Evolutionary conservation across 1,140 invertebrate species (phyloP), one percentile per base, ranked within the genome.

Genomic region (Globodera rostochiensis): DNA sequence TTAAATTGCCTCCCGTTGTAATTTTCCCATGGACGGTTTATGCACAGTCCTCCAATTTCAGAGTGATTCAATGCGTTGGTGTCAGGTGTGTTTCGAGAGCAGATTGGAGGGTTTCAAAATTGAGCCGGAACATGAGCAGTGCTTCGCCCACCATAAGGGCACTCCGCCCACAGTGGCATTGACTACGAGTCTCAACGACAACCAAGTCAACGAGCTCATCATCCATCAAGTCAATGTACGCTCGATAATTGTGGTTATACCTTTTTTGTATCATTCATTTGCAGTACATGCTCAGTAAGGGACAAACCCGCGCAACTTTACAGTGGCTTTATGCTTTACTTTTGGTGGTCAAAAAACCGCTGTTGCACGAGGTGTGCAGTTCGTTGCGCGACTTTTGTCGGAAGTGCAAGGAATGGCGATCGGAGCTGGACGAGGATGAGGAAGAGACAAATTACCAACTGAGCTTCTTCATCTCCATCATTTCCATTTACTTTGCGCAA

Each of bases 251-350:
- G 21, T 76, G 36, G n/a, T 49, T 75, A 8, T n/a, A 8, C 25
- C 47, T 47, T 81, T 57, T 47, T 81, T 57, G 53, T 25, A 82
- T 73, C 21, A 69, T 79, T n/a, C 74, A 73, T 25, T 84, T 82
- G 4, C 53, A 84, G 83, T 85, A 77, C 25, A 77, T 83, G 47
- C 60, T 85, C 5, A 50, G 76, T 66, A 73, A 85, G 64, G 83
- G 83, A 9, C 80, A 84, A 46, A 80, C 84, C 1, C 71, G 78
- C 15, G 80, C 83, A n/a, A 66, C 84, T 47, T 71, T 84, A 47
- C 73, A 84, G 76, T 84, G 83, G 83, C 74, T 84, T 50, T 84
- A 71, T 57, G 83, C 83, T 13, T 73, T 85, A 25, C 69, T 84
- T 36, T 57, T 85, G 49, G 84, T 84, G 25, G 66, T 83, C 36